Evolutionary conservation across 2,113 vertebrate species (phyloP).

Genomic region (Gallinago undulata): DNA sequence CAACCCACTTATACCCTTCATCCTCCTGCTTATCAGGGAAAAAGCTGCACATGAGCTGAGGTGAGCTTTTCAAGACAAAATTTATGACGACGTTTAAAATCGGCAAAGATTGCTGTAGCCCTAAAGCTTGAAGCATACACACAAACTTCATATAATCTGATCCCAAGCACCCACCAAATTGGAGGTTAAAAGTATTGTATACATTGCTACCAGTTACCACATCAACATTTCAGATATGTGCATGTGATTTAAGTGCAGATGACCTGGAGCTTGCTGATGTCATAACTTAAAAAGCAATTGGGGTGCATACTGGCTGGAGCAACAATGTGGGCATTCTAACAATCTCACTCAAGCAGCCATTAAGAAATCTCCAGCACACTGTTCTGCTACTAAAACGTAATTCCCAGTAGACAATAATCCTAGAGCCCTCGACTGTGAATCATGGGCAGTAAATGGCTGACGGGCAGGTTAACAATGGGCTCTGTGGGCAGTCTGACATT

Average conservation of each 20-base stretch:
- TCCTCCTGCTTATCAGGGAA: not conserved
- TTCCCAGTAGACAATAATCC: constrained; percentile 65
- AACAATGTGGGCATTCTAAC: constrained; percentile 65
- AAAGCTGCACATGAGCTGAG: not conserved
- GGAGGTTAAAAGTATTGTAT: constrained; percentile 53
- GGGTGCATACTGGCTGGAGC: not conserved
- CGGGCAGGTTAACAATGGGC: constrained; percentile 47
- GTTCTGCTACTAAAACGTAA: constrained; percentile 47
- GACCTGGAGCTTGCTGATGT: constrained; percentile 31
- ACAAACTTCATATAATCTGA: constrained; percentile 54
- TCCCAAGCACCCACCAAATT: constrained; percentile 37
- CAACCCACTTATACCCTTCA: not conserved
- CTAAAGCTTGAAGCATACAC: not conserved
- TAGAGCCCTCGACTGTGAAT: constrained; percentile 59
- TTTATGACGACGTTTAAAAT: constrained; percentile 43
- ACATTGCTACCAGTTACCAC: constrained; percentile 65
- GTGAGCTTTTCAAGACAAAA: not conserved
- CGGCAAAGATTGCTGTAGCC: constrained; percentile 1
- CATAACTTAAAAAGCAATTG: constrained; percentile 61
- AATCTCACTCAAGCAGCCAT: constrained; percentile 21
- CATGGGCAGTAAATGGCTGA: constrained; percentile 57
- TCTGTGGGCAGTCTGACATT: constrained; percentile 67
- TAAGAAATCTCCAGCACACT: constrained; percentile 61
- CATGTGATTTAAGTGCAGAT: constrained; percentile 53
- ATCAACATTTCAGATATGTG: constrained; percentile 46